phyloP scores from a whole-genome alignment of 2,888 invertebrate species.

The Hydropsyche betteni region DNA sequence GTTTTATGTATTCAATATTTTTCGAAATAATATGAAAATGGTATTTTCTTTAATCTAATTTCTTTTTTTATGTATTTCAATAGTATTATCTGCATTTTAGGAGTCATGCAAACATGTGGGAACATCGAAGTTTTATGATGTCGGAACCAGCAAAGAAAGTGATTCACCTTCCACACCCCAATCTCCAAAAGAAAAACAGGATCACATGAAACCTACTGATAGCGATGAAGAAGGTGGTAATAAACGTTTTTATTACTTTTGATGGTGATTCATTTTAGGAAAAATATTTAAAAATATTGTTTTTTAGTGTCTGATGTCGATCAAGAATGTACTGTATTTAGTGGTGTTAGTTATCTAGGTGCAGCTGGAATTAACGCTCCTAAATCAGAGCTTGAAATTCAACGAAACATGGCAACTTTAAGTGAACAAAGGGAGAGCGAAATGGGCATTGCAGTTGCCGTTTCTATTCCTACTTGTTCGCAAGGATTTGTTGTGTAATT shows the following conservation, averaged over 20 bases:
- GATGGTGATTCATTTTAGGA: background rate
- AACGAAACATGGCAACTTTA: slow-evolving; percentile 90
- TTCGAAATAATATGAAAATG: no score
- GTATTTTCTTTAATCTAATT: no score
- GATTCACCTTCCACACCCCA: slow-evolving; percentile 56
- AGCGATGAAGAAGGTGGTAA: slow-evolving; percentile 76
- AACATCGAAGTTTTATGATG: slow-evolving; percentile 65
- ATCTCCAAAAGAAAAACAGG: slow-evolving; percentile 74
- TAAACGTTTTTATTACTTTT: slow-evolving; percentile 21
- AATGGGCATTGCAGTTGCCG: slow-evolving; percentile 86
- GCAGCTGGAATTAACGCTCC: slow-evolving; percentile 91
- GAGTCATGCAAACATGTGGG: slow-evolving; percentile 64
- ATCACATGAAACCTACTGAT: slow-evolving; percentile 79
- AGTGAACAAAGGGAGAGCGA: slow-evolving; percentile 78
- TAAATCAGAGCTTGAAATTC: slow-evolving; percentile 91
- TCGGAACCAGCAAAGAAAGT: slow-evolving; percentile 57
- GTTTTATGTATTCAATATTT: no score
- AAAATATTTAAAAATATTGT: background rate
- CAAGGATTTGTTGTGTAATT: slow-evolving; percentile 93
- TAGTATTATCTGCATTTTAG: slow-evolving; percentile 53
- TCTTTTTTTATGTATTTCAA: no score
- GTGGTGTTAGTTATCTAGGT: slow-evolving; percentile 92
- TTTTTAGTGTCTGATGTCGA: slow-evolving; percentile 78
- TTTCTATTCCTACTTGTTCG: slow-evolving; percentile 91
- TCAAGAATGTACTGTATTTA: slow-evolving; percentile 91